Base-by-base conservation (phyloP, 2,888 invertebrate genomes). In the Arge pagana region DNA sequence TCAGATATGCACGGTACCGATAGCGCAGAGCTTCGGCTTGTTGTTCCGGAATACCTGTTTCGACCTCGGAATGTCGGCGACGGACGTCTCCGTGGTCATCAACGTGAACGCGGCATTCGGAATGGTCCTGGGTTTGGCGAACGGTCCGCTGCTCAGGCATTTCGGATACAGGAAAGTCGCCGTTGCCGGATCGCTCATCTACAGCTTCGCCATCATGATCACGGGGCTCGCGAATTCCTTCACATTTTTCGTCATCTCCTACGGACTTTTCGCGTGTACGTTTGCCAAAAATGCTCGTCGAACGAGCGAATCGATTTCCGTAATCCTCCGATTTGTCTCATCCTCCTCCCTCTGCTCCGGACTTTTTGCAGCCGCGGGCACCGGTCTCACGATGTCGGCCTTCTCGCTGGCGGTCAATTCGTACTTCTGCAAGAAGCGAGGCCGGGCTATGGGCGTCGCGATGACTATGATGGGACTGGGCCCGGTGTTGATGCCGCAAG, bases 251-350 rank as follows among this genome's bases (percentile, higher is more conserved):
- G 72, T 88, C 51, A 70, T 88, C 42, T 81, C 83, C 1, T 88
- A 87, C 75, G 85, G 88, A 71, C 77, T 88, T 67, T 80, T 87
- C 61, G 82, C 85, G 71, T 86, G 88, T 88, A 77, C 83, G 86
- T 83, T 50, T 18, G 8, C 16, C 37, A 7, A 33, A 10, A 35
- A 24, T 15, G n/a, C 26, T 15, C 10, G 4, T 24, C 1, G 3
- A 13, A 15, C 8, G 5, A 3, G 21, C 13, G 3, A 45, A 33
- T 45, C 5, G 10, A 23, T 40, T 40, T 7, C 24, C 26, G 15
- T 7, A 2, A 13, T 15, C 16, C n/a, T 26, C n/a, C n/a, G n/a
- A n/a, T n/a, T n/a, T n/a, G n/a, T 42, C 19, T 41, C 10, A 8
- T 16, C 35, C n/a, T n/a, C 3, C 4, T 21, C 18, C 3, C 8